Base-by-base conservation (phyloP, 2,113 vertebrate genomes). In the Ictalurus punctatus region DNA sequence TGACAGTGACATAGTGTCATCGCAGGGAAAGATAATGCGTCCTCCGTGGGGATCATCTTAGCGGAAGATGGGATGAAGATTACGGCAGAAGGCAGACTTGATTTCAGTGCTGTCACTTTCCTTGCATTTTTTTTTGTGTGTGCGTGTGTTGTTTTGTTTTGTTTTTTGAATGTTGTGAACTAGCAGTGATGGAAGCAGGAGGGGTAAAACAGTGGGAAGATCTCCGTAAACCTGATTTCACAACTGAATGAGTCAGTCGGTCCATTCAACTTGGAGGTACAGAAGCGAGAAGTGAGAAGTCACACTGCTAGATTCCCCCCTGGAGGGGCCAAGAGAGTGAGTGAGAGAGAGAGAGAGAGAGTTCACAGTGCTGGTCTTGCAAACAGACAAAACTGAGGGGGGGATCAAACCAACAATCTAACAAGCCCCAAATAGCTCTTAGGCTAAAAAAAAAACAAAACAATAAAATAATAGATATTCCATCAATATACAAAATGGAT, bases 221-320 rank as follows among this genome's bases (percentile, higher is more conserved):
- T 89, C 67, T 92, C 83, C 52, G 73, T 90, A 90, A 92, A 90
- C 63, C 88, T 91, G 92, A 92, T 94, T 94, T 95, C 92, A 91
- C 93, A 93, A 94, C 85, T 91, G 91, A 91, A 86, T 92, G 89
- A 90, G 54, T 92, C 88, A 78, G 84, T 88, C 83, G 58, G 71
- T 89, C 81, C 56, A 87, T 90, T 74, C 73, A 87, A 92, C 93
- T 91, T 92, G 84, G 76, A 94, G 92, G 85, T 92, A 89, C 67
- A 88, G 90, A 92, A 92, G 71, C 86, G 85, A 88, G 92, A 84
- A 93, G 86, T 52, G 86, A 88, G 92, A 86, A 93, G 86, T 56
- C 79, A 80, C 90, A 59, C 86, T 88, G 90, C 73, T 13, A 4
- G 73, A 89, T 89, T 89, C 89, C 87, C 91, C 67, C 83, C 89